phyloP scores from a whole-genome alignment of 1,140 invertebrate species.

The Bathynomus jamesi region DNA sequence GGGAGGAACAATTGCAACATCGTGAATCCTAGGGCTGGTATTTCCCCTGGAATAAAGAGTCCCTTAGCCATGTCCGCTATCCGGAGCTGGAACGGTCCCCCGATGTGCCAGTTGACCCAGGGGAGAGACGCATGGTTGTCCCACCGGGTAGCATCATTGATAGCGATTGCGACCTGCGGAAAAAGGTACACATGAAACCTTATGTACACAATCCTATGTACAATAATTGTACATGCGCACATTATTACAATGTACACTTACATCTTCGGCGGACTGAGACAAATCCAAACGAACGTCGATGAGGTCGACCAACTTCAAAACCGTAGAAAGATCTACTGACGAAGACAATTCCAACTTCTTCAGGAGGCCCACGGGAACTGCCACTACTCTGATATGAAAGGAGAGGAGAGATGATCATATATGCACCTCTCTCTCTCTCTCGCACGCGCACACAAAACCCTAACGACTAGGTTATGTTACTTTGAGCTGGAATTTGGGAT shows the following conservation, averaged over 20 bases:
- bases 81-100: conserved; percentile 52
- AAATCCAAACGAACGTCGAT: conserved; percentile 59
- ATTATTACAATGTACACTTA: background rate
- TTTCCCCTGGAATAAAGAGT: background rate
- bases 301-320: conserved; percentile 59
- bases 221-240: background rate
- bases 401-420: no score
- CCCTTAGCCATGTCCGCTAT: conserved; percentile 42
- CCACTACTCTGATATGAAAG: conserved; percentile 50
- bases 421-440: no score
- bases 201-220: no score
- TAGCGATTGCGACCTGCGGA: background rate
- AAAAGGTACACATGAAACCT: no score
- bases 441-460: no score
- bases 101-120: conserved; percentile 62
- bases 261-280: conserved; percentile 45
- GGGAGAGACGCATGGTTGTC: conserved; percentile 45
- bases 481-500: no score
- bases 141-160: conserved; percentile 51
- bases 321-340: conserved; percentile 41
- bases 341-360: conserved; percentile 42
- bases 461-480: no score
- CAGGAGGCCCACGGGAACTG: conserved; percentile 53
- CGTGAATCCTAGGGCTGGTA: conserved; percentile 41
- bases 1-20: conserved; percentile 65